phyloP scores from a whole-genome alignment of 2,113 vertebrate genomes.

The Electrona antarctica region DNA sequence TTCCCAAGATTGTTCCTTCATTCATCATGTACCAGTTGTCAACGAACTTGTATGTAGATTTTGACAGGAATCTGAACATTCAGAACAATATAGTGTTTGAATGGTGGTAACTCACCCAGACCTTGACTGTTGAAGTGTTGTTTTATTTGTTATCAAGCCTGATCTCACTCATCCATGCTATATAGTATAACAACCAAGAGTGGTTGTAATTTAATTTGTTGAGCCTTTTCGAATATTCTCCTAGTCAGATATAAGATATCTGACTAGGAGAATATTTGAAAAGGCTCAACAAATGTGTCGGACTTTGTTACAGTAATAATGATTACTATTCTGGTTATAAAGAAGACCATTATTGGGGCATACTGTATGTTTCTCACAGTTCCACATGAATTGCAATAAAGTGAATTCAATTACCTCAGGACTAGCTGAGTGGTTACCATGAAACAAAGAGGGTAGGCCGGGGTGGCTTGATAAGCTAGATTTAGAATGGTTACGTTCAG shows the following conservation, averaged over 20 bases:
- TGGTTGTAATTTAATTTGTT: background rate
- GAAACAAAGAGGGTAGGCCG: background rate
- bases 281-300: too few relatives aligned
- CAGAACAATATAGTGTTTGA: too few relatives aligned
- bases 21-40: background rate
- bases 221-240: background rate
- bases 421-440: background rate
- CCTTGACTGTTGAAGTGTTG: background rate
- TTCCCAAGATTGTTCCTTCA: background rate
- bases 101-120: background rate
- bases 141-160: background rate
- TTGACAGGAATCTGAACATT: too few relatives aligned
- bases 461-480: too few relatives aligned
- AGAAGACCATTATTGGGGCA: conserved; percentile 10
- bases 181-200: background rate
- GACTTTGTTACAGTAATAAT: too few relatives aligned
- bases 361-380: background rate
- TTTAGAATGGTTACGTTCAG: too few relatives aligned
- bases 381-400: conserved; percentile 27
- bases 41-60: background rate
- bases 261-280: too few relatives aligned
- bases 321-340: background rate
- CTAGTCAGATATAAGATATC: background rate
- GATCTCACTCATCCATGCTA: background rate
- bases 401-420: background rate